phyloP scores from a whole-genome alignment of 2,888 invertebrate species.

The Aporophyla nigra region DNA sequence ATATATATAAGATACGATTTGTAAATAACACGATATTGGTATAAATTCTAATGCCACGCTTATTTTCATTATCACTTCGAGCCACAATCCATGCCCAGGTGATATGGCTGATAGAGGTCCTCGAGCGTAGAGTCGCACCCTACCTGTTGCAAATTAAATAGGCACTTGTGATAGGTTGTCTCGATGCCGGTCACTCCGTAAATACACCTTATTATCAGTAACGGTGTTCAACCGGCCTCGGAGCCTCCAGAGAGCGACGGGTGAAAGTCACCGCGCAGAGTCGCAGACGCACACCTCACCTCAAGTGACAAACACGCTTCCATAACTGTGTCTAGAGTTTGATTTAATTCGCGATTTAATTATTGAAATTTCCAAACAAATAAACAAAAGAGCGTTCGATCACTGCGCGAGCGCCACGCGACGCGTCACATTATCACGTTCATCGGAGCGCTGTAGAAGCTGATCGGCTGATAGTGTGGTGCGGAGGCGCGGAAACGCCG shows the following conservation, averaged over 20 bases:
- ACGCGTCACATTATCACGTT: conserved; percentile 78
- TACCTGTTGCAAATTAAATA: conserved; percentile 54
- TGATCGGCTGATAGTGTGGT: conserved; percentile 83
- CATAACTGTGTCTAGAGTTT: conserved; percentile 60
- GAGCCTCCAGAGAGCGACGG: conserved; percentile 80
- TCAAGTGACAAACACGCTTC: conserved; percentile 82
- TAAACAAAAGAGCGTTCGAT: conserved; percentile 79
- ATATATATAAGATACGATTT: conserved; percentile 56
- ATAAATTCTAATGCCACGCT: conserved; percentile 57
- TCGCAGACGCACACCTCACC: conserved; percentile 83
- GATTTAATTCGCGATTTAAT: conserved; percentile 74
- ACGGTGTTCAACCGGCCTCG: conserved; percentile 86
- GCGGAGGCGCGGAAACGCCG: conserved; percentile 74
- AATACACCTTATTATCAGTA: conserved; percentile 85
- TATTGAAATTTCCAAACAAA: conserved; percentile 82
- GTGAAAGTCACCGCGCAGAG: conserved; percentile 85
- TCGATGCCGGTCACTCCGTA: conserved; percentile 75
- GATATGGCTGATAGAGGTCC: conserved; percentile 43
- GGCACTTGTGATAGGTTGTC: conserved; percentile 61
- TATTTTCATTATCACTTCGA: conserved; percentile 47
- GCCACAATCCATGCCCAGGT: not conserved
- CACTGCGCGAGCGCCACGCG: conserved; percentile 76
- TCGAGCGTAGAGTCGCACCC: conserved; percentile 24
- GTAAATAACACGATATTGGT: conserved; percentile 58
- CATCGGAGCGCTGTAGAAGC: conserved; percentile 75